A percentile compares a stretch with the other conserved stretches of the same genome.
phyloP scores from a whole-genome alignment of 2,113 vertebrate genomes.

The Pimephales promelas region DNA sequence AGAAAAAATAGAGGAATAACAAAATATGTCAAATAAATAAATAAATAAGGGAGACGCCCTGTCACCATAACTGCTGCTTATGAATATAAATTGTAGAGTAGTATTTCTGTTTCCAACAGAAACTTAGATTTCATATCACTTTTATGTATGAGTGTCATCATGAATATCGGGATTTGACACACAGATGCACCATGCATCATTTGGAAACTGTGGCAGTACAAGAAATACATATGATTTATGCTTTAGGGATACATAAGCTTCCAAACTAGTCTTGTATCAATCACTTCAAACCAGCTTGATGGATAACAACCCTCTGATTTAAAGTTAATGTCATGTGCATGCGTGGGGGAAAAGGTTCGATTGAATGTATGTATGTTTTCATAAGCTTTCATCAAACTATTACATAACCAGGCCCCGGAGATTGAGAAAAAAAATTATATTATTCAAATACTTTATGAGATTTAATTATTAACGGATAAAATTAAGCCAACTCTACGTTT shows the following conservation, averaged over 20 bases:
- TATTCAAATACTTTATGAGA: neutral
- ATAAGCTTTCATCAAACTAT: no score
- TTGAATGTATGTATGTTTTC: neutral
- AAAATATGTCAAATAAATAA: neutral
- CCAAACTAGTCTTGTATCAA: neutral
- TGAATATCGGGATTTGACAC: neutral
- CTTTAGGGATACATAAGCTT: neutral
- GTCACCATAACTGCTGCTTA: neutral
- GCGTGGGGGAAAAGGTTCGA: neutral
- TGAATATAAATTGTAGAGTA: neutral
- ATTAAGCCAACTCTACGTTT: neutral
- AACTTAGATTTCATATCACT: neutral
- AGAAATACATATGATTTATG: neutral
- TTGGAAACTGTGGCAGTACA: neutral
- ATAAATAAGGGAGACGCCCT: neutral
- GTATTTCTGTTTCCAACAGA: neutral
- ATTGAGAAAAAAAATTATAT: neutral
- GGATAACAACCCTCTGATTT: neutral
- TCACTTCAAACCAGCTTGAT: constrained; percentile 1
- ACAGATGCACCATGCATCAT: neutral
- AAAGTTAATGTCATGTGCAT: neutral
- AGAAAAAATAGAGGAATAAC: neutral
- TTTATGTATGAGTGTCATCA: neutral
- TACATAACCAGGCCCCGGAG: no score
- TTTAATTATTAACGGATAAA: neutral